Base-by-base conservation (phyloP, 2,888 invertebrate species). In the Tachina lurida region DNA sequence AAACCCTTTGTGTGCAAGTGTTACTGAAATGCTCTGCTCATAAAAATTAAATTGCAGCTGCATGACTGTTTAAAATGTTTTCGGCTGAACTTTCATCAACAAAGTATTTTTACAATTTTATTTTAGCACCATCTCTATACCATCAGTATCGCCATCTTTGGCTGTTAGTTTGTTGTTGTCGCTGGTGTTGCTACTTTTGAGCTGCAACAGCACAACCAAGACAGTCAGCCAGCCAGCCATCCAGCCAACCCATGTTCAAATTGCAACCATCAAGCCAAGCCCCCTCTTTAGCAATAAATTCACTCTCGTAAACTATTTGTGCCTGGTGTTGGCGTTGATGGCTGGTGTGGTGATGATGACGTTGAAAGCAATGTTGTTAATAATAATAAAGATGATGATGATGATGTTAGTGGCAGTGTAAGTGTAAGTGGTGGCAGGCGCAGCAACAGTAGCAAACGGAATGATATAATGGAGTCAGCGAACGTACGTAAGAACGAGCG, bases 91-190 rank as follows among this genome's bases (percentile, higher is more conserved):
- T 70, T 56, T 76, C 60, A 60, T 76, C 82, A 83, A 84, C 76
- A 84, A 82, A 84, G 76, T 82, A 77, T 82, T 87, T 31, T 87
- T 73, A 70, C 52, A 74, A 74, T 83, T 80, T 65, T 52, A 63
- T 81, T 86, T 86, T 63, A 76, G 63, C 71, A 77, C 71, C 76
- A 67, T 76, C 71, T 39, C 71, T 39, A 47, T 76, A 31, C 71
- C 84, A 80, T 31, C 74, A 70, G 70, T 45, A 83, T 56, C 87
- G 87, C 87, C 87, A 87, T 87, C 87, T 87, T 87, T 86, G 63
- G 71, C 58, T 79, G 15, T 45, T 60, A n/a, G 12, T 45, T 17
- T 70, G 17, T 71, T 77, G 68, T 60, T 39, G 39, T 13, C 58
- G 17, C 10, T 67, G 31, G 3, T 79, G 54, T n/a, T 70, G 63